Base-by-base conservation (phyloP, 2,113 vertebrate species). In the Brienomyrus longianalis region DNA sequence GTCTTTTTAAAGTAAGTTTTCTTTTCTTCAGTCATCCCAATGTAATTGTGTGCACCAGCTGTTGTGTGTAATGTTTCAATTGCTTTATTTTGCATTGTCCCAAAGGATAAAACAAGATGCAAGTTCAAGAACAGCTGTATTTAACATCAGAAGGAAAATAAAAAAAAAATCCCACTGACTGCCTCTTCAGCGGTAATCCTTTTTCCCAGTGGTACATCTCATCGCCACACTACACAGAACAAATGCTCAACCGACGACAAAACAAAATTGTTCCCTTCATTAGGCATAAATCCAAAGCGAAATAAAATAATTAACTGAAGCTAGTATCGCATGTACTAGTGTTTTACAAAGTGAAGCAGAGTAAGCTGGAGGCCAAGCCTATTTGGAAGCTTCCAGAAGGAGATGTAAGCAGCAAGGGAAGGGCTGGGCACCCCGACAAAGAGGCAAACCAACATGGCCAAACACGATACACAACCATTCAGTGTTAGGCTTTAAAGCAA, bases 241-340 rank as follows among this genome's bases (percentile, higher is more conserved):
- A 94, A 15, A 83, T 95, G 94, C 92, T 94, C 52, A 88, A 56
- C 90, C 5, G 15, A 95, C 93, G 94, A 95, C 95, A 51, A 94
- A 93, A 93, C 95, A 93, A 95, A 94, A 95, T 96, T 97, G 97
- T 97, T 97, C 97, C 97, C 97, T 97, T 97, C 97, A 97, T 97
- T 96, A 96, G 92, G 96, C 94, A 94, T 96, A 94, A 94, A 95
- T 94, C 94, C 94, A 89, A 95, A 95, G 85, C 50, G 90, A 89
- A 89, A 89, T 19, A 48, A 39, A 87, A 62, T 45, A 88, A 89
- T 86, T 86, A 91, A 93, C 91, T 94, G 92, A 90, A 89, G 89
- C 74, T 93, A 94, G 95, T 94, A 94, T 92, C 93, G 95, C 94
- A 94, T 93, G 45, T 94, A 92, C 94, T 94, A 94, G 93, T 93